Evolutionary conservation across 1,140 invertebrate genomes (phyloP).

Genomic region (Bilobella aurantiaca): DNA sequence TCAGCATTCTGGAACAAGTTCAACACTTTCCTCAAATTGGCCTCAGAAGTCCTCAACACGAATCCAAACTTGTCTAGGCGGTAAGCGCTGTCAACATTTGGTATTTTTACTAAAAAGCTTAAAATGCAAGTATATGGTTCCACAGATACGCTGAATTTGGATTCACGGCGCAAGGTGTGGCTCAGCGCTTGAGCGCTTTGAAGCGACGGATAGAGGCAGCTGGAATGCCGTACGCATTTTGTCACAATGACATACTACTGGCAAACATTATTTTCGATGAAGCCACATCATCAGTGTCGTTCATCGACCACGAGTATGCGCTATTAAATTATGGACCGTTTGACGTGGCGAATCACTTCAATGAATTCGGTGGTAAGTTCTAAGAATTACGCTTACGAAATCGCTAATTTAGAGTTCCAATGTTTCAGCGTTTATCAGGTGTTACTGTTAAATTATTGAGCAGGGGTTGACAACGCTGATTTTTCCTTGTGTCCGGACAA

Average conservation of each 20-base stretch:
- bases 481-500: conserved; percentile 66
- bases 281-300: conserved; percentile 58
- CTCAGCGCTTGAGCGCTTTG: neutral
- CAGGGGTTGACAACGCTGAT: conserved; percentile 62
- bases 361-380: conserved; percentile 84
- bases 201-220: conserved; percentile 48
- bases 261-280: conserved; percentile 82
- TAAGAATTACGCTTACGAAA: neutral
- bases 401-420: too few species aligned
- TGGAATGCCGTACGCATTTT: conserved; percentile 78
- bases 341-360: conserved; percentile 97
- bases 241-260: conserved; percentile 93
- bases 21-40: conserved; percentile 59
- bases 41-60: conserved; percentile 40
- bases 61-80: too few species aligned
- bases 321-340: conserved; percentile 87
- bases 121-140: neutral
- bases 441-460: conserved; percentile 21
- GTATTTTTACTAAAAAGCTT: too few species aligned
- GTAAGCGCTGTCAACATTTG: too few species aligned
- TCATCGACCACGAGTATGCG: conserved; percentile 98
- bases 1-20: conserved; percentile 58
- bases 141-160: conserved; percentile 41
- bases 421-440: too few species aligned
- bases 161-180: conserved; percentile 42